These are phyloP conservation scores for Colostygia pectinataria DNA, from an alignment of 2,888 invertebrate genomes.

Conservation along the genomic window DNA sequence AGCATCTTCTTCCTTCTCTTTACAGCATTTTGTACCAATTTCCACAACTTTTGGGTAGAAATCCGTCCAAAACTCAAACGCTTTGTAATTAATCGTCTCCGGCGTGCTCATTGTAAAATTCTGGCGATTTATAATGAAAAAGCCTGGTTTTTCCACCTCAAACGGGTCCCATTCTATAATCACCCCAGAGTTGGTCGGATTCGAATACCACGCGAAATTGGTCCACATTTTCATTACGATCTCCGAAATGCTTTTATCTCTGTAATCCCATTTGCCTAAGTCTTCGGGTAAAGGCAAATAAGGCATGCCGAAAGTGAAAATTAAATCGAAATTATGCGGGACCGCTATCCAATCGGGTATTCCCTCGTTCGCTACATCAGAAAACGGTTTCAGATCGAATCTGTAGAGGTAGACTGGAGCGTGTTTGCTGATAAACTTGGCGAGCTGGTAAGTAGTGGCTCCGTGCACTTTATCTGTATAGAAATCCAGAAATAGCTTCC, in stretches of 20 bases:
- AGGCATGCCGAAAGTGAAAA: slow-evolving; percentile 92
- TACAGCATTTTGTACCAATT: slow-evolving; percentile 89
- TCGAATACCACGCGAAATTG: slow-evolving; percentile 89
- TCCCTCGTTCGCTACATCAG: slow-evolving; percentile 84
- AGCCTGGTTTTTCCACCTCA: slow-evolving; percentile 85
- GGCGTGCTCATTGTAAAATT: slow-evolving; percentile 90
- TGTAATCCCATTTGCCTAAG: slow-evolving; percentile 87
- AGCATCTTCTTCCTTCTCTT: slow-evolving; percentile 76
- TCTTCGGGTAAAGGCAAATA: slow-evolving; percentile 85
- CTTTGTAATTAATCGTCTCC: slow-evolving; percentile 87
- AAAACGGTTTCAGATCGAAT: slow-evolving; percentile 89
- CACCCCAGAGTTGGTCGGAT: slow-evolving; percentile 87
- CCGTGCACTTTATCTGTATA: slow-evolving; percentile 90
- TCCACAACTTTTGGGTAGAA: slow-evolving; percentile 90
- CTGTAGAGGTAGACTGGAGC: slow-evolving; percentile 87
- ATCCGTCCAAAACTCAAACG: slow-evolving; percentile 92
- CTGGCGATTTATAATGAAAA: slow-evolving; percentile 87
- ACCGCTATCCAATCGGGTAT: slow-evolving; percentile 91
- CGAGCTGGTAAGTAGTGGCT: slow-evolving; percentile 87
- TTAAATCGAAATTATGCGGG: slow-evolving; percentile 91
- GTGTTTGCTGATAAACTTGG: slow-evolving; percentile 84
- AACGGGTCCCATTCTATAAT: slow-evolving; percentile 90
- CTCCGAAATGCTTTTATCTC: slow-evolving; percentile 90
- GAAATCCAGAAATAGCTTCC: slow-evolving; percentile 87
- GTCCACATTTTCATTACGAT: slow-evolving; percentile 92